Percentiles rank a stretch among this genome's conserved stretches.
Conservation (phyloP, 2,797 vertebrate genomes). For the Nyctibius grandis region DNA sequence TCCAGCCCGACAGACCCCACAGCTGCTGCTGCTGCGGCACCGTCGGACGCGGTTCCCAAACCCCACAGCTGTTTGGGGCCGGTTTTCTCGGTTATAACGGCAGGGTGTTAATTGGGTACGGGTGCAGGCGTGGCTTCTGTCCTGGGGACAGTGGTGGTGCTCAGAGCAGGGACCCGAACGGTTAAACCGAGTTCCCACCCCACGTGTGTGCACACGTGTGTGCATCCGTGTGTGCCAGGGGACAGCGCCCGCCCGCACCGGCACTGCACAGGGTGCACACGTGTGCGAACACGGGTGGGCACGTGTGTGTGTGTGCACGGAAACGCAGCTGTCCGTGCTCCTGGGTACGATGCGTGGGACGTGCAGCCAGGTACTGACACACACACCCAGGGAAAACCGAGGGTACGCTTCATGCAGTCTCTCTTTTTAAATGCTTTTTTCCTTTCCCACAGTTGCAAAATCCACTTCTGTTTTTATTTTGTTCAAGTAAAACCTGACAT, state of each 20-base stretch:
- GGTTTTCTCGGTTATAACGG: background rate
- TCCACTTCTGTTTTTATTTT: background rate
- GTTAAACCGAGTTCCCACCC: background rate
- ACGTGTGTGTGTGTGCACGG: accelerated
- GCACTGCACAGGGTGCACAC: accelerated
- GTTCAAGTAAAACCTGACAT: background rate
- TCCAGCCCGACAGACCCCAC: background rate
- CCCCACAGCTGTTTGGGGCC: background rate
- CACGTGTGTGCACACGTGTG: accelerated
- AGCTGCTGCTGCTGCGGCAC: background rate
- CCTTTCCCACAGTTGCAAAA: background rate
- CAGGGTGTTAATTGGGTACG: background rate
- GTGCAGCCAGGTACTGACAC: accelerated
- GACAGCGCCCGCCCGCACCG: accelerated
- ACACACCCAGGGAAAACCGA: background rate
- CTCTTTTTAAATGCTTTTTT: background rate
- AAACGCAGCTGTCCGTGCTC: accelerated
- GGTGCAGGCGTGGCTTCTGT: background rate
- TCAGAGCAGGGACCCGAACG: accelerated
- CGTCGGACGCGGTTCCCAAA: background rate
- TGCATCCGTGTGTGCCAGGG: accelerated
- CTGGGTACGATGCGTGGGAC: accelerated
- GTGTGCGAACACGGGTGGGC: accelerated
- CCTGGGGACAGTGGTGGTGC: background rate
- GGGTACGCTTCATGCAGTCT: background rate